These are phyloP conservation scores for Chaetogeoica ovagalla DNA, from an alignment of 2,888 invertebrate genomes.

Conservation along the genomic window DNA sequence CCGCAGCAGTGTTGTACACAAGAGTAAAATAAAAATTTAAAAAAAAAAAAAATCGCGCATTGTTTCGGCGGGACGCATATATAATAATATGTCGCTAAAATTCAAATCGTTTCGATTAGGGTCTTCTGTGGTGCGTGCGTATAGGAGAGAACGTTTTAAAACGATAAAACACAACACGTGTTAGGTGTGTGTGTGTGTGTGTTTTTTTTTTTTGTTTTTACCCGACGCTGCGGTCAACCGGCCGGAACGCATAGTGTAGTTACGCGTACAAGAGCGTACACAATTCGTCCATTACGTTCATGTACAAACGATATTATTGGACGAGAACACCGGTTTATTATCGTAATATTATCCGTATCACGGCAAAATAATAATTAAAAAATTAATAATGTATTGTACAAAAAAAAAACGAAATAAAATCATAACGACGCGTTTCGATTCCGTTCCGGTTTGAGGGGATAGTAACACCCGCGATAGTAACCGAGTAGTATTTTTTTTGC, in stretches of 20 bases:
- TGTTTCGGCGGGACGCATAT: constrained; percentile 1
- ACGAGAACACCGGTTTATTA: constrained; percentile 22
- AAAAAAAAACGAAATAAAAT: constrained; percentile 17
- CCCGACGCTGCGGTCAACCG: constrained; percentile 31
- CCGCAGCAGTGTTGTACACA: too few relatives aligned
- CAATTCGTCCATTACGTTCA: background rate
- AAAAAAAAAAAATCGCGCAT: background rate
- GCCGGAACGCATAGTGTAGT: constrained; percentile 13
- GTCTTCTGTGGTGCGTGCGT: background rate
- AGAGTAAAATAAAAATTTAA: too few relatives aligned
- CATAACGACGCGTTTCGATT: constrained; percentile 31
- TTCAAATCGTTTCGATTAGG: constrained; percentile 9
- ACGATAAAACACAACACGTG: constrained; percentile 6
- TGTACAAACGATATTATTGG: background rate
- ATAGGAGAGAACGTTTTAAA: constrained; percentile 12
- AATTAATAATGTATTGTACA: background rate
- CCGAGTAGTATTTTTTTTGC: background rate
- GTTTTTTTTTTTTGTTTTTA: background rate
- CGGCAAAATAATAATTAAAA: constrained; percentile 25
- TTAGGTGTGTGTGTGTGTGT: constrained; percentile 12
- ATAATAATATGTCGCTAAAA: background rate
- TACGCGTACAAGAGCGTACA: background rate
- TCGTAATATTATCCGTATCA: background rate
- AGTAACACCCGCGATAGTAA: background rate
- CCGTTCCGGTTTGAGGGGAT: constrained; percentile 18